Conservation (phyloP, 2,797 vertebrate genomes). For the Schizopygopsis malacanthus region DNA sequence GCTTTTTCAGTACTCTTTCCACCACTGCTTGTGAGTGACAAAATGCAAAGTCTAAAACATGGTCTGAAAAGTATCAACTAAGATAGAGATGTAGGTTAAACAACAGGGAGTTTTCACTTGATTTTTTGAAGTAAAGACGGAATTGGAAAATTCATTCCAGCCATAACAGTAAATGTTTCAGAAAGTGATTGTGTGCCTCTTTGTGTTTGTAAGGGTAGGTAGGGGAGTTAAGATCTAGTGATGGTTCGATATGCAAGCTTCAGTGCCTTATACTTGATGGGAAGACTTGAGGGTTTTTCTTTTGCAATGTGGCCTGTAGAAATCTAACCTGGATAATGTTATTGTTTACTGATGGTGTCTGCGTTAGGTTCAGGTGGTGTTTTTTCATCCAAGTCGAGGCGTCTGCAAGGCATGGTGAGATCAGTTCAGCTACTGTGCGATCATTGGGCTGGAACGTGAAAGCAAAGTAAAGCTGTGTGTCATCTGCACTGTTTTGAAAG, state of each 20-base stretch:
- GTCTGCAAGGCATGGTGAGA: neutral
- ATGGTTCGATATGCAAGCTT: neutral
- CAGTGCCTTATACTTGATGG: neutral
- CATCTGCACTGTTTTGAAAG: neutral
- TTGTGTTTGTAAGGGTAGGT: neutral
- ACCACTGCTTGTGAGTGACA: neutral
- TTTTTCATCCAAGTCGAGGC: conserved; percentile 3
- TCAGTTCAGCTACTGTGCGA: neutral
- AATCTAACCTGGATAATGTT: conserved; percentile 4
- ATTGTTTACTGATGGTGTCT: neutral
- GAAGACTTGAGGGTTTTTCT: too few species aligned
- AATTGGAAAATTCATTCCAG: neutral
- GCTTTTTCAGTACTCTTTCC: too few species aligned
- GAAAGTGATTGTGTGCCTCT: neutral
- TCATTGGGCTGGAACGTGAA: neutral
- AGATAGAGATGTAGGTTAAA: neutral
- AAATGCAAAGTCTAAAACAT: neutral
- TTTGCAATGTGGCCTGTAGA: neutral
- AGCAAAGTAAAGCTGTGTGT: neutral
- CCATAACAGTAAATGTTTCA: neutral
- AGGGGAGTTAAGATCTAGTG: neutral
- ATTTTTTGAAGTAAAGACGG: neutral
- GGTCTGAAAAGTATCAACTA: neutral
- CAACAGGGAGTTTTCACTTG: neutral
- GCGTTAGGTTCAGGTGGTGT: neutral